Percentiles rank a stretch among this genome's conserved stretches.
Conservation (phyloP, 92 coral and sea anemone genomes). For the Porites rus region DNA sequence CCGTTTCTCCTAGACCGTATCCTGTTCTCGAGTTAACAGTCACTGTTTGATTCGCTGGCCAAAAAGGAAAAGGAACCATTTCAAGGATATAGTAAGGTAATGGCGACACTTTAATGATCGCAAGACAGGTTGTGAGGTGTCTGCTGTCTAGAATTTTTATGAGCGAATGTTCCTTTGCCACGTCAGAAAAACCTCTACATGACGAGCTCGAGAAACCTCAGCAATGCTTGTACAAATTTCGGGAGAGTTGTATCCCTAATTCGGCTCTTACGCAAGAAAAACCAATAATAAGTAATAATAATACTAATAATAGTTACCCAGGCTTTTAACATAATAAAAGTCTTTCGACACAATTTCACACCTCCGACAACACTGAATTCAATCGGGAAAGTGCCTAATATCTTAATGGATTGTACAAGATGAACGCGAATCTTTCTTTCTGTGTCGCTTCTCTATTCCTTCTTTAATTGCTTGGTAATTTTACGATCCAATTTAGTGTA, state of each 20-base stretch:
- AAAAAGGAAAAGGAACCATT: neutral
- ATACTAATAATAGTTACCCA: neutral
- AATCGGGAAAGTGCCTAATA: constrained; percentile 1
- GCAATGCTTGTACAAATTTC: neutral
- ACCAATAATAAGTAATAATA: neutral
- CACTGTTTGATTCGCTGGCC: neutral
- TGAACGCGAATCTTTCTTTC: constrained; percentile 18
- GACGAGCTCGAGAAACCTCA: neutral
- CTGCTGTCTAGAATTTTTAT: neutral
- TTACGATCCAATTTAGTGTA: constrained; percentile 15
- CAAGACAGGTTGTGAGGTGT: neutral
- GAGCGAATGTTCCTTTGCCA: neutral
- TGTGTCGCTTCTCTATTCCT: constrained; percentile 6
- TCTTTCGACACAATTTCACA: constrained; percentile 21
- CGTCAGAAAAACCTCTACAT: neutral
- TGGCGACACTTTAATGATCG: constrained; percentile 4
- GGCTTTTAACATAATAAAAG: constrained; percentile 1
- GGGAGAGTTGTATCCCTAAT: neutral
- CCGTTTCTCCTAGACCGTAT: too few relatives aligned
- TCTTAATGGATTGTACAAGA: constrained; percentile 37
- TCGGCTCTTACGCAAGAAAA: neutral
- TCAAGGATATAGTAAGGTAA: neutral
- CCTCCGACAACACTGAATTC: constrained; percentile 7
- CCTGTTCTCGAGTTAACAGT: neutral
- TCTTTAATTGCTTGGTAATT: neutral